Base-by-base conservation (phyloP, 2,888 invertebrate species). In the Leucoptera coffeella region DNA sequence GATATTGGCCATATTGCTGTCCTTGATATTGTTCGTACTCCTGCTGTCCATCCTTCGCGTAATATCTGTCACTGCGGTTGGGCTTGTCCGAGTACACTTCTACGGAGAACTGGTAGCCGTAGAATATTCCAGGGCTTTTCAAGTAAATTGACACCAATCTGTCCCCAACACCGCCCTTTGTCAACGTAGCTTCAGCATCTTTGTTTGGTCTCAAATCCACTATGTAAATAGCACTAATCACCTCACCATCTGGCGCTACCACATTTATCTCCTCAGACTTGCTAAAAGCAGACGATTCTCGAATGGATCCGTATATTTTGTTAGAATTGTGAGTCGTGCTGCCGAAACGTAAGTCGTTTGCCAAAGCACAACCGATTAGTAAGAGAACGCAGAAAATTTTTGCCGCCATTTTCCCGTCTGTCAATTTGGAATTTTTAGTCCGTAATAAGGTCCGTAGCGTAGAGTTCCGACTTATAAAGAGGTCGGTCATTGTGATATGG, bases 231-330 rank as follows among this genome's bases (percentile, higher is more conserved):
- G 59, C 57, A 31, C 46, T 49, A 10, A 67, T 65, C 0, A 62
- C 30, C 25, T 61, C 55, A 28, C 53, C 54, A 1, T 36, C 33
- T 0, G 45, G 43, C 1, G 55, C 47, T 13, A 47, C 49, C 2
- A 65, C 33, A 1, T 50, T 39, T 2, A 67, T 31, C 9, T 54
- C 54, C 20, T 64, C 60, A 2, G 51, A 47, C 9, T 32, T 54
- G 65, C 65, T 65, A 2, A 64, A 25, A 0, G 61, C 62, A 0
- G 65, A 60, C 0, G 52, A 56, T 41, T 56, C 49, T 12, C 51
- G 55, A 0, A 61, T 49, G 30, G 56, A 55, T 29, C 50, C 47
- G 30, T 44, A 60, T 23, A 62, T 47, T 27, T 48, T 56, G 30
- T 38, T 55, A 0, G 64, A 21, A n/a, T n/a, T 19, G 4, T 15